Evolutionary conservation across 2,888 invertebrate genomes (phyloP).

Genomic region (Melangyna quadrimaculata): DNA sequence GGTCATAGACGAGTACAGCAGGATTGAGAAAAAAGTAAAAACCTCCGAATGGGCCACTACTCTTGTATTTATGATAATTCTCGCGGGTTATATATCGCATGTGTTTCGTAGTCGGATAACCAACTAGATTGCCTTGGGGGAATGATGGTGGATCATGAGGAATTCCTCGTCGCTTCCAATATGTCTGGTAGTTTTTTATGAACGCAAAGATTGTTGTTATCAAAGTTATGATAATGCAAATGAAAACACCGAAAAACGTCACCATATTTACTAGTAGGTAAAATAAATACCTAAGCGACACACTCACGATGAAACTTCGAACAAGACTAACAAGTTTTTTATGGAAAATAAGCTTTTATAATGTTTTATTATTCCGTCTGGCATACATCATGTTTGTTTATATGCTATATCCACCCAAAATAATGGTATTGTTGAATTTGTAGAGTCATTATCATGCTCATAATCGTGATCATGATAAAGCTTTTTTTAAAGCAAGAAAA

Average conservation of each 20-base stretch:
- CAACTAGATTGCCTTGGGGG: conserved; percentile 76
- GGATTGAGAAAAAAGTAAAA: conserved; percentile 77
- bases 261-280: background rate
- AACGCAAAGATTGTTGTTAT: background rate
- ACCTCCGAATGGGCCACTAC: conserved; percentile 77
- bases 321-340: background rate
- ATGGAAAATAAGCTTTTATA: conserved; percentile 12
- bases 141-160: conserved; percentile 77
- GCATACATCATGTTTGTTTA: background rate
- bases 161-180: conserved; percentile 78
- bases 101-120: conserved; percentile 69
- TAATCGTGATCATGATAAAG: no score
- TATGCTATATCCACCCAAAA: no score
- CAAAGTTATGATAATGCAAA: conserved; percentile 20
- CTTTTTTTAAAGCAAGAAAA: no score
- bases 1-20: conserved; percentile 75
- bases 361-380: background rate
- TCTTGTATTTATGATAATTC: conserved; percentile 74
- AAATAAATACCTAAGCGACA: background rate
- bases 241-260: background rate
- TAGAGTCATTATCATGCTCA: no score
- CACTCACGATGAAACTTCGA: background rate
- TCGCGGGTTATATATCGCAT: conserved; percentile 34
- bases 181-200: background rate
- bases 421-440: no score